Evolutionary conservation across 1,140 invertebrate genomes (phyloP).

Genomic region (Drosophila hydei): DNA sequence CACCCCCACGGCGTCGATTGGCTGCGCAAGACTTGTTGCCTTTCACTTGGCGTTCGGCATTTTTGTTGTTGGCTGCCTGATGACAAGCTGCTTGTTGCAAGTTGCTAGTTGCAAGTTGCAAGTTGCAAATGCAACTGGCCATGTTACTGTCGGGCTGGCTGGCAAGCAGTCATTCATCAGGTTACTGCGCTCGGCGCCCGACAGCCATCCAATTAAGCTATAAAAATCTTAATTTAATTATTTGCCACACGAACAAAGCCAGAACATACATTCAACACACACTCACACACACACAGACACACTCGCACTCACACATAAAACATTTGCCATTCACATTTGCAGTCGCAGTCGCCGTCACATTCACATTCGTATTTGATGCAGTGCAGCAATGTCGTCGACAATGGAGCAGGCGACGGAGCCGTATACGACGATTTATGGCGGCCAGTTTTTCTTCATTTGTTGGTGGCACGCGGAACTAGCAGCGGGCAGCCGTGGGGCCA

Average conservation of each 20-base stretch:
- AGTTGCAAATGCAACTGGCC: conserved; percentile 28
- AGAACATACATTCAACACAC: conserved; percentile 45
- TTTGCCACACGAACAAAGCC: conserved; percentile 75
- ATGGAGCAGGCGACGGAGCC: conserved; percentile 35
- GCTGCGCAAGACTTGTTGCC: conserved; percentile 39
- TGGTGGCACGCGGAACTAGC: conserved; percentile 24
- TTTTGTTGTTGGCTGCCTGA: conserved; percentile 1
- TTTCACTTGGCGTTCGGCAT: conserved; percentile 36
- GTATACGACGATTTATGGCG: conserved; percentile 72
- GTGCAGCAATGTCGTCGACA: conserved; percentile 21
- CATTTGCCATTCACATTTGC: conserved; percentile 59
- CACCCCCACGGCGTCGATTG: conserved; percentile 21
- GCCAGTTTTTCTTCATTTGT: conserved; percentile 76
- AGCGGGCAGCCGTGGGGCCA: conserved; percentile 28
- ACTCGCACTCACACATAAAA: conserved; percentile 30
- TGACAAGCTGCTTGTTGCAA: too few species aligned
- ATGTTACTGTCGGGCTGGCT: background rate
- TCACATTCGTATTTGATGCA: conserved; percentile 38
- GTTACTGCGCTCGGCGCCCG: conserved; percentile 42
- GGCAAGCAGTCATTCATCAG: conserved; percentile 28
- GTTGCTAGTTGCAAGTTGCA: conserved; percentile 2
- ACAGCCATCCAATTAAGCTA: conserved; percentile 80
- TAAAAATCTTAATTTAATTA: conserved; percentile 81
- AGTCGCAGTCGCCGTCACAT: conserved; percentile 23
- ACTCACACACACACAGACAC: conserved; percentile 6